Evolutionary conservation across 2,797 vertebrate genomes (phyloP).

Genomic region (Phylloscopus collybita): DNA sequence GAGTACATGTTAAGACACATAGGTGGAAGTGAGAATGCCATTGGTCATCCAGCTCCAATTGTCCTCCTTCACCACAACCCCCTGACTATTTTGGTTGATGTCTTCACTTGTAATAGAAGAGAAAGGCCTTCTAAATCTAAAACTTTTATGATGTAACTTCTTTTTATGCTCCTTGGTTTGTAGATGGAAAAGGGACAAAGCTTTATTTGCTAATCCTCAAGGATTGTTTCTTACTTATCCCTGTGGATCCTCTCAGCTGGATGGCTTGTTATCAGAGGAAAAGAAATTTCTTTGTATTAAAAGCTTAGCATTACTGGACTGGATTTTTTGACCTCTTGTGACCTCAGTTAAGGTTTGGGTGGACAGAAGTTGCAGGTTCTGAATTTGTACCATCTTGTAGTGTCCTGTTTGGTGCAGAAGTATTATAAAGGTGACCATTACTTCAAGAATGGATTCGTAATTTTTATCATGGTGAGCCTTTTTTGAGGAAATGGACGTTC

Average conservation of each 20-base stretch:
- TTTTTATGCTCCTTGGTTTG: not conserved
- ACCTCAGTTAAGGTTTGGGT: not conserved
- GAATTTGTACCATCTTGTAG: not conserved
- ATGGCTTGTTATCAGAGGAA: not conserved
- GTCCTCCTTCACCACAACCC: rapidly evolving
- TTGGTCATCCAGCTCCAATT: not conserved
- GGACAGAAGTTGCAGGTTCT: not conserved
- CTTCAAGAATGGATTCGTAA: not conserved
- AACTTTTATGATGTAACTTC: not conserved
- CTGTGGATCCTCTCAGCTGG: not conserved
- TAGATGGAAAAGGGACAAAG: not conserved
- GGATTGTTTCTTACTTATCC: not conserved
- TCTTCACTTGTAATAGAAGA: not conserved
- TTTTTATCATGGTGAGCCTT: not conserved
- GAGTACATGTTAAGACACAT: rapidly evolving
- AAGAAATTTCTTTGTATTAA: not conserved
- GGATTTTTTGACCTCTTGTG: not conserved
- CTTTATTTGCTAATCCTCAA: not conserved
- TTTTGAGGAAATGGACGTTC: not conserved
- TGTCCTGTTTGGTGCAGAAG: not conserved
- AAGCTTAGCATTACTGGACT: not conserved
- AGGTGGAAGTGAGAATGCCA: not conserved
- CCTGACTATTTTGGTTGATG: not conserved
- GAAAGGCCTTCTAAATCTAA: not conserved
- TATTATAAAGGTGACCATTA: not conserved